Evolutionary conservation across 2,113 vertebrate species (phyloP).

Genomic region (Alexandromys fortis): DNA sequence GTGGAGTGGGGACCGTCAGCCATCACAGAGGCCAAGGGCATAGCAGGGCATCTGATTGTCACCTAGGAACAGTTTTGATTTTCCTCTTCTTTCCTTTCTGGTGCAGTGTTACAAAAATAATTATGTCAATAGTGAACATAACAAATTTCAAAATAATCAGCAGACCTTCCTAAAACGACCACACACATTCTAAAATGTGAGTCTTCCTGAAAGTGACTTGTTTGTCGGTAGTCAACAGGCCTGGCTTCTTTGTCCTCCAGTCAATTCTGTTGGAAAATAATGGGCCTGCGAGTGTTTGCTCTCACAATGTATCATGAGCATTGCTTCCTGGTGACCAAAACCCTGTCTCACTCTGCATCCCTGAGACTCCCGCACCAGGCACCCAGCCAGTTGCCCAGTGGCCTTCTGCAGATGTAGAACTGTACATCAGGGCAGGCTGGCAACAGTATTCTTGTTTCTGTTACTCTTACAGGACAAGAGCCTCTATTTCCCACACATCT

Average conservation of each 20-base stretch:
- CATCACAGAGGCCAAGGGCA: not conserved
- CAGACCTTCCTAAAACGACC: not conserved
- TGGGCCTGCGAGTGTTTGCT: not conserved
- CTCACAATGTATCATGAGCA: not conserved
- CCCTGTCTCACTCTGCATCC: not conserved
- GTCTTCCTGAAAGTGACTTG: not conserved
- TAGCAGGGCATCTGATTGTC: not conserved
- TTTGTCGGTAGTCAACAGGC: not conserved
- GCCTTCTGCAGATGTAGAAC: not conserved
- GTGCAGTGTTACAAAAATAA: not conserved
- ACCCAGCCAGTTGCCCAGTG: not conserved
- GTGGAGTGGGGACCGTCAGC: not conserved
- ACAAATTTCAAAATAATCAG: not conserved
- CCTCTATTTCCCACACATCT: fast-evolving
- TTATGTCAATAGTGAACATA: not conserved
- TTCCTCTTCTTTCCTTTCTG: not conserved
- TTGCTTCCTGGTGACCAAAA: not conserved
- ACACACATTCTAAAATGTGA: not conserved
- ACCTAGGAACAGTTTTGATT: fast-evolving
- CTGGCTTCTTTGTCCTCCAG: not conserved
- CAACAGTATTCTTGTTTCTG: not conserved
- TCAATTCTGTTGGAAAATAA: not conserved
- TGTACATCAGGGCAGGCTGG: not conserved
- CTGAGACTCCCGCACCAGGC: not conserved
- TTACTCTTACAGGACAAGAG: not conserved